Evolutionary conservation across 2,888 invertebrate species (phyloP), one percentile per base, ranked within the genome.

Genomic region (Aromia moschata): DNA sequence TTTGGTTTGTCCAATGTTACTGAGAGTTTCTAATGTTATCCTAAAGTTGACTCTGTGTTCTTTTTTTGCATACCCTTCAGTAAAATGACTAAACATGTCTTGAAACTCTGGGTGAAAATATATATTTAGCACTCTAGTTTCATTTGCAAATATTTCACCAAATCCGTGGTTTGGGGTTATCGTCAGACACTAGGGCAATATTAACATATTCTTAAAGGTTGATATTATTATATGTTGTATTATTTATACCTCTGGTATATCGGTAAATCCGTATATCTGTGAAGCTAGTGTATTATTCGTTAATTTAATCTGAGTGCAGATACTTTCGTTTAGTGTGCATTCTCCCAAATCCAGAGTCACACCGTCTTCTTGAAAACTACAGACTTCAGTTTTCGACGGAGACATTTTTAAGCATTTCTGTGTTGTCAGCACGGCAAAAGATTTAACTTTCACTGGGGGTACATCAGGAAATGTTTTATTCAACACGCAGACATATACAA

Each of bases 81-180:
- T 47, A n/a, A 51, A 54, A 10, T 43, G 67, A 55, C 62, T 67
- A 9, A 60, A 53, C 31, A 68, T 47, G 55, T 71, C 68, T 36
- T 56, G 20, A 7, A 60, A 20, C 7, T 65, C 64, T 4, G 71
- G 71, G 43, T 66, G 66, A 16, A 68, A 52, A 25, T 58, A 62
- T 14, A 70, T 1, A 12, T 44, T 57, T 10, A 68, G 25, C 1
- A 46, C 56, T 40, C 65, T 62, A 10, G 54, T 59, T 16, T 63
- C 64, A 16, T 56, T 60, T 10, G 70, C 61, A 30, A 36, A 33
- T 10, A 71, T 57, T 55, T 63, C 58, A 9, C 65, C 62, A 38
- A 67, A 70, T 11, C 71, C 71, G 12, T 60, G 66, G 33, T 69
- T 69, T 5, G 70, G 71, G 9, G 51, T 52, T 31, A 71, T 49